Evolutionary conservation across 64 coral and sea anemone species (phyloP).

Genomic region (Orbicella faveolata): DNA sequence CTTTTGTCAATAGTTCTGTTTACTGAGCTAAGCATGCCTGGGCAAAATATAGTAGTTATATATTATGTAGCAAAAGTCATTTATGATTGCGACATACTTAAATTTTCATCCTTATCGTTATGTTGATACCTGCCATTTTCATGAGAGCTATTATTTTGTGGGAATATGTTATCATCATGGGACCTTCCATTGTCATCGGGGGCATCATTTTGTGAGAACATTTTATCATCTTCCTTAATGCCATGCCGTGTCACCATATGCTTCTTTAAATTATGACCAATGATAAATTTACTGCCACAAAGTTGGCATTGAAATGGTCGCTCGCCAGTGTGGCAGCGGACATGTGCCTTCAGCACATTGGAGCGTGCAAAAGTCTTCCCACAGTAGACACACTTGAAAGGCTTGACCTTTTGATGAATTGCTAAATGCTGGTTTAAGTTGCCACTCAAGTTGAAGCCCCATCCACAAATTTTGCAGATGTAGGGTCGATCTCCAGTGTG

Average conservation of each 20-base stretch:
- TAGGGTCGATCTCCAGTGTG: conserved; percentile 91
- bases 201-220: conserved; percentile 22
- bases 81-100: conserved; percentile 11
- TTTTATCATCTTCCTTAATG: conserved; percentile 40
- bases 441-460: conserved; percentile 86
- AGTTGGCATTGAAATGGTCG: conserved; percentile 88
- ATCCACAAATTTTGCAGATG: conserved; percentile 85
- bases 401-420: conserved; percentile 91
- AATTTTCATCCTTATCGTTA: conserved; percentile 1
- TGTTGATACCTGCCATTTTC: background rate
- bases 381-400: conserved; percentile 91
- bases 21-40: background rate
- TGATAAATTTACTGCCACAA: conserved; percentile 90
- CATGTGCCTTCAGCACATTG: conserved; percentile 89
- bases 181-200: background rate
- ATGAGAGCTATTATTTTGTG: conserved; percentile 2
- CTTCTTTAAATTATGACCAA: conserved; percentile 89
- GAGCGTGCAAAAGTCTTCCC: conserved; percentile 91
- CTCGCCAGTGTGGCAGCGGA: conserved; percentile 83
- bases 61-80: background rate
- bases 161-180: background rate
- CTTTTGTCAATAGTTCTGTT: too few species aligned
- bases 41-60: background rate
- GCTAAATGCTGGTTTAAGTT: conserved; percentile 90
- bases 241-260: conserved; percentile 86